Evolutionary conservation across 2,797 vertebrate species (phyloP), one percentile per base, ranked within the genome.

Genomic region (Lophius americanus): DNA sequence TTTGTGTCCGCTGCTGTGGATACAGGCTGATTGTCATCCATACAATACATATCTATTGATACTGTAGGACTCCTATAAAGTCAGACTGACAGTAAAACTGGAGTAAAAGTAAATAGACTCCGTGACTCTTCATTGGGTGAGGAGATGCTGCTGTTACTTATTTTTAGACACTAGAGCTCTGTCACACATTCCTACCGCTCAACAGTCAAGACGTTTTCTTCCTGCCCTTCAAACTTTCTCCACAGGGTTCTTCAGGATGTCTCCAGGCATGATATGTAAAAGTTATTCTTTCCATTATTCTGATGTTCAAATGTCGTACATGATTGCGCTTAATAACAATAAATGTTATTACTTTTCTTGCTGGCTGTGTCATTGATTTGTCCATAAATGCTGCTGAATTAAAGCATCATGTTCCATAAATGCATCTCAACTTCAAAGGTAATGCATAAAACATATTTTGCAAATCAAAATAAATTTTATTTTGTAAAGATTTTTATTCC

Each of bases 71-170:
- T 37, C 7, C 14, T 6, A 46, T 9, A 12, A 55, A 50, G 7
- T 3, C 10, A 59, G 51, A 23, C 11, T 2, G 11, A 5, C 13
- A 13, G 11, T 41, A 0, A n/a, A 23, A 14, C n/a, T 37, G 35
- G 3, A 36, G 7, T 4, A 0, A 23, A 8, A 47, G 0, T 1
- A 9, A 49, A 1, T 4, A 6, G 43, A 13, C 3, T 0, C 6
- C 52, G 10, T 70, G 60, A 43, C 23, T 35, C 4, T 57, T 57
- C 43, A 36, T 71, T 44, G 39, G 50, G n/a, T 3, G 60, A 51
- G 8, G 1, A 56, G 35, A 63, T 6, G 42, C 48, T 68, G 51
- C 54, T 56, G 6, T 14, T 6, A 82, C 83, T 85, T 82, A 82
- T 82, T 81, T 52, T 57, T 46, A 59, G 49, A 81, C 47, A 58